Evolutionary conservation across 2,888 invertebrate species (phyloP), one percentile per base, ranked within the genome.

Genomic region (Scaptomyza reducta): DNA sequence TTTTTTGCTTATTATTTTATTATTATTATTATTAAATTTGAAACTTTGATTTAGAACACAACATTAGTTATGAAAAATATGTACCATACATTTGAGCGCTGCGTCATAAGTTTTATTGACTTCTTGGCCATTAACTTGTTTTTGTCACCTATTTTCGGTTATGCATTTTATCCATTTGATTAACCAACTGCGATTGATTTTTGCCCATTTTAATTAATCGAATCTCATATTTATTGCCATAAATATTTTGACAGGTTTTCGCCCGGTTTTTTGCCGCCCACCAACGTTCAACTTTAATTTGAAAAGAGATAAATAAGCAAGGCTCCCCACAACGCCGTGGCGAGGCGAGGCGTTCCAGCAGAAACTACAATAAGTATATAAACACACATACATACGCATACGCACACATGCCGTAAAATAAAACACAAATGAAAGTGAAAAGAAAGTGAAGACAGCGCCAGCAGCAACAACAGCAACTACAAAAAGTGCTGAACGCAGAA

Each of bases 401-500:
- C 22, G 31, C 18, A 25, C 50, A 40, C 41, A 74, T 64, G 80
- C 80, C 89, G 85, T 88, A 65, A 75, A 75, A 75, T 74, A 74
- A 79, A 75, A 79, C 50, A 64, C 65, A 88, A 82, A 88, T 87
- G 81, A 82, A 88, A 87, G 89, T 87, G 82, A 82, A 82, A 84
- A 80, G 82, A 84, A 88, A 81, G 79, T 77, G 77, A 87, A 71
- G 79, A 63, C 73, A 71, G 57, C 58, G 58, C 29, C 40, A 16
- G 57, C 59, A 25, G 65, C 77, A 65, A 42, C 77, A 77, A 77
- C 78, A 65, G 45, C 77, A 77, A 80, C 82, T 77, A 70, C 77
- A 72, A 89, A 84, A 89, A 88, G 80, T 85, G 84, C 84, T 85
- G 89, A 85, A 74, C 87, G 87, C 84, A 83, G 88, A 77, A 89